Evolutionary conservation across 2,888 invertebrate species (phyloP).

Genomic region (Blastobasis lacticolella): DNA sequence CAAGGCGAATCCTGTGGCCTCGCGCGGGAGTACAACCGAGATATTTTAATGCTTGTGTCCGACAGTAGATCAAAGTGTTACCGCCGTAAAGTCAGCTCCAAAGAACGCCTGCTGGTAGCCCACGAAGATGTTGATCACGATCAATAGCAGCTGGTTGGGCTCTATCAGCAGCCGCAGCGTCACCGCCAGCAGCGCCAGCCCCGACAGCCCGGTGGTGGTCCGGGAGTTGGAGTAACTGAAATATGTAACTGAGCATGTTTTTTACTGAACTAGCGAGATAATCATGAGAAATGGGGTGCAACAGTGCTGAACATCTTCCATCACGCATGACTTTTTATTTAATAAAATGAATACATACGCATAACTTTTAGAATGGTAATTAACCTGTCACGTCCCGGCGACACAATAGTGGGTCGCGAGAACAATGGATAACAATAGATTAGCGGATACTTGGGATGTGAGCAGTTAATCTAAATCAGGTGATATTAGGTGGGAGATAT

Average conservation of each 20-base stretch:
- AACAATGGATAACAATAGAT: too few species aligned
- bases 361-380: too few species aligned
- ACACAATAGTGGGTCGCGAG: too few species aligned
- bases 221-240: conserved; percentile 53
- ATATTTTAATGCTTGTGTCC: neutral
- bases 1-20: neutral
- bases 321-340: too few species aligned
- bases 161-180: conserved; percentile 75
- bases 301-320: too few species aligned
- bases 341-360: too few species aligned
- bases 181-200: conserved; percentile 61
- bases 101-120: conserved; percentile 81
- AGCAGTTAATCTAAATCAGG: too few species aligned
- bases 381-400: too few species aligned
- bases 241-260: neutral
- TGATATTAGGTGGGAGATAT: too few species aligned
- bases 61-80: conserved; percentile 24
- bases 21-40: neutral
- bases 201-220: conserved; percentile 39
- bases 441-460: too few species aligned
- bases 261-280: neutral
- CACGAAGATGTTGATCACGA: conserved; percentile 79
- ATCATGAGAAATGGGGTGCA: neutral
- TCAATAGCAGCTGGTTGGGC: conserved; percentile 75
- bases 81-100: conserved; percentile 72